These are phyloP conservation scores for Drosophila anomalata DNA, from an alignment of 2,888 invertebrate genomes.

Conservation along the genomic window DNA sequence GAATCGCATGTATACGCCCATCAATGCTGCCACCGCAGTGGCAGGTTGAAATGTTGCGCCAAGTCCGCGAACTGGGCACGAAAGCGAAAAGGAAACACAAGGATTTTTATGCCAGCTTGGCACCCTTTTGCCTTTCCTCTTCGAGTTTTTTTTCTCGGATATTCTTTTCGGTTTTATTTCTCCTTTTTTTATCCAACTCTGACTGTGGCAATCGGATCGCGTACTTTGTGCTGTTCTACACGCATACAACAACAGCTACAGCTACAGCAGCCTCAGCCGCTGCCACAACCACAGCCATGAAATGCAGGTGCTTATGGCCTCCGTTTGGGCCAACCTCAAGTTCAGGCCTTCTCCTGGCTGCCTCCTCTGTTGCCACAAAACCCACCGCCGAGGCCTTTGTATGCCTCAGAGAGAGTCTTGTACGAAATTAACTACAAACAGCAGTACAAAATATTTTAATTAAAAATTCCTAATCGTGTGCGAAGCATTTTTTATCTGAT, in stretches of 20 bases:
- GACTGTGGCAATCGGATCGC: conserved; percentile 77
- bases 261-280: conserved; percentile 38
- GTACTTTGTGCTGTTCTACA: conserved; percentile 79
- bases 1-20: conserved; percentile 81
- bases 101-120: conserved; percentile 47
- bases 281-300: conserved; percentile 44
- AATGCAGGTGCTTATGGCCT: conserved; percentile 69
- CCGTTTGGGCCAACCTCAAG: conserved; percentile 16
- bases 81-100: conserved; percentile 76
- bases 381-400: conserved; percentile 57
- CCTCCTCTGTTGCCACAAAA: neutral
- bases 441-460: conserved; percentile 84
- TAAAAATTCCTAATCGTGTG: conserved; percentile 85
- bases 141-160: neutral
- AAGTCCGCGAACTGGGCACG: conserved; percentile 68
- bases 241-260: conserved; percentile 72
- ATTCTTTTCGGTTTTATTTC: neutral
- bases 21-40: conserved; percentile 80
- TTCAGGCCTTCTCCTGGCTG: neutral
- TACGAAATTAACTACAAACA: conserved; percentile 80
- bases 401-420: conserved; percentile 65
- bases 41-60: conserved; percentile 80
- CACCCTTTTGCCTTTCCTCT: conserved; percentile 37
- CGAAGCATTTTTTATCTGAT: conserved; percentile 84
- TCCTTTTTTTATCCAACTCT: conserved; percentile 27